phyloP scores from a whole-genome alignment of 1,140 invertebrate genomes.

The Drosophila repletoides region DNA sequence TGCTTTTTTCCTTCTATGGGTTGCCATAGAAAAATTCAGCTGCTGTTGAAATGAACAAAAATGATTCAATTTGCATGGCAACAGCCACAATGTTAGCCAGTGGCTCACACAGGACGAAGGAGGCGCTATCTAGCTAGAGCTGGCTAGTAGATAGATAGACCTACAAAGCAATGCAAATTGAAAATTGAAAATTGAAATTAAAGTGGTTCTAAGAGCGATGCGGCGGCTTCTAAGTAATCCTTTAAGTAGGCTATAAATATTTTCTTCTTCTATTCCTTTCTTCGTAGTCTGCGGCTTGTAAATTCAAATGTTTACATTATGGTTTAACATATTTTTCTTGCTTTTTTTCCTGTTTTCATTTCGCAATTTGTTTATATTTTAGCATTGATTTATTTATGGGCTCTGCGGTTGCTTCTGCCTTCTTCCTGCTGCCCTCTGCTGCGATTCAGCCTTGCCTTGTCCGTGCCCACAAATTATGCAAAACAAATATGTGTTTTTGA shows the following conservation, averaged over 20 bases:
- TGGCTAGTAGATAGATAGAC: conserved; percentile 2
- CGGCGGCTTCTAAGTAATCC: conserved; percentile 35
- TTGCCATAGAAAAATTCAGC: conserved; percentile 30
- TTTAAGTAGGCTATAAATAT: conserved; percentile 58
- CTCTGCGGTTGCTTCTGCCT: background rate
- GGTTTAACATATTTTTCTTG: conserved; percentile 35
- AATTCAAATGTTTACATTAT: conserved; percentile 50
- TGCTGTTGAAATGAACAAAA: conserved; percentile 51
- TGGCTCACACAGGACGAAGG: no score
- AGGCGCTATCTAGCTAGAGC: background rate
- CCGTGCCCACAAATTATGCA: conserved; percentile 46
- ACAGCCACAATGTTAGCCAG: conserved; percentile 36
- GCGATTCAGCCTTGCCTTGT: conserved; percentile 12
- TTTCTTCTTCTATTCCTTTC: background rate
- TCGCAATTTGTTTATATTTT: conserved; percentile 23
- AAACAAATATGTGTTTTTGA: conserved; percentile 45
- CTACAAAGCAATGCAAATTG: conserved; percentile 43
- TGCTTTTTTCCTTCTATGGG: background rate
- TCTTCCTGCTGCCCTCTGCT: no score
- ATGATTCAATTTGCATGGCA: conserved; percentile 57
- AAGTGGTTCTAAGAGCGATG: conserved; percentile 47
- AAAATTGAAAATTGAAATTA: conserved; percentile 54
- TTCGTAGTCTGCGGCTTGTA: conserved; percentile 34
- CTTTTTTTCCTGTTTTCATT: background rate
- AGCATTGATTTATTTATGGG: conserved; percentile 59